Evolutionary conservation across 2,888 invertebrate genomes (phyloP).

Genomic region (Pemphredon lugubris): DNA sequence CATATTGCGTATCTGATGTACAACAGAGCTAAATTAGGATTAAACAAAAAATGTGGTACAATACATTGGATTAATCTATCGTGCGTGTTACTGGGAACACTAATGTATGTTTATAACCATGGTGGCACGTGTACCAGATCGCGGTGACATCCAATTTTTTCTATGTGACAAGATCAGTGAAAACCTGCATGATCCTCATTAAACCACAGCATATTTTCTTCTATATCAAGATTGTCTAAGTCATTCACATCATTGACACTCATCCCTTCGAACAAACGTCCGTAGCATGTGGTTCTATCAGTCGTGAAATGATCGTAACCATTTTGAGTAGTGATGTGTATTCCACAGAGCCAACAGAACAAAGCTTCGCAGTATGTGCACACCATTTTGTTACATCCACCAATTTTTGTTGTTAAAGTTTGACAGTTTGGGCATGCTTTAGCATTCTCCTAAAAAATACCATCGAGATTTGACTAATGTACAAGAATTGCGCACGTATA

Average conservation of each 20-base stretch:
- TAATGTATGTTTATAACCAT: too few species aligned
- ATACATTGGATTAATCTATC: too few species aligned
- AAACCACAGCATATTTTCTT: constrained; percentile 18
- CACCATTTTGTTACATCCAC: constrained; percentile 68
- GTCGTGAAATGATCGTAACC: constrained; percentile 66
- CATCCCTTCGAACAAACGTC: constrained; percentile 62
- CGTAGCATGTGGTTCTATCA: constrained; percentile 45
- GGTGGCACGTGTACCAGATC: too few species aligned
- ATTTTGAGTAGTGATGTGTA: constrained; percentile 47
- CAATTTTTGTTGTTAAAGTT: constrained; percentile 55
- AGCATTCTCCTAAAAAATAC: constrained; percentile 60
- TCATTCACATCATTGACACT: neutral
- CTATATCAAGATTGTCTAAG: neutral
- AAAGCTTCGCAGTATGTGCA: constrained; percentile 57
- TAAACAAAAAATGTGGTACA: too few species aligned
- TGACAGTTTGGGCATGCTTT: constrained; percentile 69
- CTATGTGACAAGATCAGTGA: too few species aligned
- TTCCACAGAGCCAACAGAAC: constrained; percentile 71
- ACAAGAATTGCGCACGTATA: neutral
- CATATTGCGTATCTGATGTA: neutral
- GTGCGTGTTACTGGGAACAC: too few species aligned
- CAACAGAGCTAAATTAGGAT: too few species aligned
- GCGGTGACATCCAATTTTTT: too few species aligned
- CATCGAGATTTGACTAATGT: neutral
- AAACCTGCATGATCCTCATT: neutral